phyloP scores from a whole-genome alignment of 1,140 invertebrate genomes.

The Delia radicum region DNA sequence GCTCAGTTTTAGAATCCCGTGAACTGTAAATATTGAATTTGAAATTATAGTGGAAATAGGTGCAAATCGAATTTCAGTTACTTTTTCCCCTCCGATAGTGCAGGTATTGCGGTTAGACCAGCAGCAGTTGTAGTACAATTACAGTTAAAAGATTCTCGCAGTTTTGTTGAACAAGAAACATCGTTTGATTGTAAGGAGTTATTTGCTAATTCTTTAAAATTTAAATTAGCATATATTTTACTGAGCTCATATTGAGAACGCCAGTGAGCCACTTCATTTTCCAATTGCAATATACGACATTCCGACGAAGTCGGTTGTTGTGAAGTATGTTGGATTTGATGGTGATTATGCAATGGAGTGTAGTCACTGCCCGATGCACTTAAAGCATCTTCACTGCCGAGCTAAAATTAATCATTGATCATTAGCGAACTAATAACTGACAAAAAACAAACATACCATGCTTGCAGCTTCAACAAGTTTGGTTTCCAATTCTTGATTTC shows the following conservation, averaged over 20 bases:
- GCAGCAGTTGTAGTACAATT: constrained; percentile 49
- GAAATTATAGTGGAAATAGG: background rate
- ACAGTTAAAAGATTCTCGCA: constrained; percentile 28
- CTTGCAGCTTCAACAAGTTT: constrained; percentile 53
- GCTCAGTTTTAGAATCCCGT: constrained; percentile 40
- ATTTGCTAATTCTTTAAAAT: too few species aligned
- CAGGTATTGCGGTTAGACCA: constrained; percentile 39
- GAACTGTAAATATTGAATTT: constrained; percentile 22
- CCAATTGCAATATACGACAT: constrained; percentile 52
- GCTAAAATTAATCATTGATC: constrained; percentile 58
- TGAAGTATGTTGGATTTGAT: constrained; percentile 29
- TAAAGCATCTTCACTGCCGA: constrained; percentile 63
- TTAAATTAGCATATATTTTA: constrained; percentile 52
- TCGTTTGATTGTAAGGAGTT: background rate
- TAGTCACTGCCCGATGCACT: constrained; percentile 57
- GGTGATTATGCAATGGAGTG: constrained; percentile 44
- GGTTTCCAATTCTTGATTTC: constrained; percentile 56
- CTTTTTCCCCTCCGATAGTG: constrained; percentile 32
- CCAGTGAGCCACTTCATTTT: constrained; percentile 64
- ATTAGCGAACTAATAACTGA: constrained; percentile 50
- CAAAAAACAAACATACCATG: constrained; percentile 36
- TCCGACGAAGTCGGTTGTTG: constrained; percentile 31
- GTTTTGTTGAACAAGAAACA: too few species aligned
- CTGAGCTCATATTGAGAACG: constrained; percentile 62
- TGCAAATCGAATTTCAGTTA: background rate